A percentile compares a stretch with the other conserved stretches of the same genome.
Evolutionary conservation across 1,140 invertebrate genomes (phyloP).

Genomic region (Drosophila arawakana): DNA sequence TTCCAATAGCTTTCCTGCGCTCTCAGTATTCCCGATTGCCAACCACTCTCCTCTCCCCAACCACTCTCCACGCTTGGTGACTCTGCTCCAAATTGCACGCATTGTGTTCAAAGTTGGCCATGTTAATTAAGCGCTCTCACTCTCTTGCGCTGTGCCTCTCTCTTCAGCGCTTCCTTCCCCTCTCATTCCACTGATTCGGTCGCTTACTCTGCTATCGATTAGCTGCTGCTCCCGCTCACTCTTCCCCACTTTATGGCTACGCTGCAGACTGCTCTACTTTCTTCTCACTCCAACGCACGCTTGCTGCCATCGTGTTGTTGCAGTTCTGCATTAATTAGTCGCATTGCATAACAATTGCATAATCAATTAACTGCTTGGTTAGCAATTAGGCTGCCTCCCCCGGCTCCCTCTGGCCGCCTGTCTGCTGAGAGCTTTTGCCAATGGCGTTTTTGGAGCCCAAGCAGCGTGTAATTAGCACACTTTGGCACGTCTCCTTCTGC

Average conservation of each 20-base stretch:
- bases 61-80: background rate
- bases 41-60: background rate
- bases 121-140: conserved; percentile 61
- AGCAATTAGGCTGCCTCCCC: conserved; percentile 45
- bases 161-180: background rate
- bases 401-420: too few relatives aligned
- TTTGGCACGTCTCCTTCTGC: conserved; percentile 6
- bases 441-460: conserved; percentile 17
- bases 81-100: conserved; percentile 50
- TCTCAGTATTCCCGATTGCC: background rate
- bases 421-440: background rate
- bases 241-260: background rate
- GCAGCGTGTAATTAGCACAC: conserved; percentile 45
- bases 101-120: conserved; percentile 64
- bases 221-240: conserved; percentile 30
- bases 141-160: background rate
- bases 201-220: conserved; percentile 56
- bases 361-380: conserved; percentile 68
- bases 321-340: conserved; percentile 68
- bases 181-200: background rate
- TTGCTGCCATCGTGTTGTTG: background rate
- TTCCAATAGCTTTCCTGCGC: conserved; percentile 5
- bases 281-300: background rate
- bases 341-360: conserved; percentile 80
- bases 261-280: background rate